phyloP scores from a whole-genome alignment of 2,797 vertebrate species.

The Onychomys arenicola region DNA sequence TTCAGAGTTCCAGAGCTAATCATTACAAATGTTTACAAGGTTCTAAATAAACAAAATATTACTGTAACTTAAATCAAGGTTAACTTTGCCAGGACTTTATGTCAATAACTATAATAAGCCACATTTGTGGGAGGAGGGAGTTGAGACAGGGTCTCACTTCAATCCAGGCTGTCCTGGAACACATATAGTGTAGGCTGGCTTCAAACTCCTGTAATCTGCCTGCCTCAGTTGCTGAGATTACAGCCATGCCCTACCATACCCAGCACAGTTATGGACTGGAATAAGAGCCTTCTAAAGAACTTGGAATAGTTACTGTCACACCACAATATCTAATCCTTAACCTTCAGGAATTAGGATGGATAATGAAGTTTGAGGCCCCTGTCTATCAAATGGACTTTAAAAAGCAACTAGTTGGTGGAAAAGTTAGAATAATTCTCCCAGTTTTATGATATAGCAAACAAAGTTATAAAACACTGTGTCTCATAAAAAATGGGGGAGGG shows the following conservation, averaged over 20 bases:
- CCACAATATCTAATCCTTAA: neutral
- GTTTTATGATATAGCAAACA: neutral
- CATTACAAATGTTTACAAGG: constrained; percentile 11
- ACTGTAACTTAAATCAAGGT: constrained; percentile 39
- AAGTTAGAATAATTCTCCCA: constrained; percentile 41
- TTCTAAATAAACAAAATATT: constrained; percentile 57
- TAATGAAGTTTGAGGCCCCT: neutral
- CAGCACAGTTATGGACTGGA: neutral
- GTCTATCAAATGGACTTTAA: constrained; percentile 4
- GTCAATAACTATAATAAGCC: constrained; percentile 29
- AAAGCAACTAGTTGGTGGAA: constrained; percentile 4
- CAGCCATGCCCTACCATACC: neutral
- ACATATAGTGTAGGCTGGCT: neutral
- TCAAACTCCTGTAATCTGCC: neutral
- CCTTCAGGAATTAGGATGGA: neutral
- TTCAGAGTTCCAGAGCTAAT: constrained; percentile 50
- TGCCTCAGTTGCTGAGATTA: neutral
- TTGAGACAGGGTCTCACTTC: neutral
- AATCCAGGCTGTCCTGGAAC: neutral
- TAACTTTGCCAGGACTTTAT: neutral
- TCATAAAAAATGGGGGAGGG: neutral
- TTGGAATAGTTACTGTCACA: neutral
- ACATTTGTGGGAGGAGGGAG: neutral
- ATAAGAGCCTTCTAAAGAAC: constrained; percentile 52
- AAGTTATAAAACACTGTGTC: neutral